Conservation (phyloP, 2,888 invertebrate species). For the Dusona sp. region DNA sequence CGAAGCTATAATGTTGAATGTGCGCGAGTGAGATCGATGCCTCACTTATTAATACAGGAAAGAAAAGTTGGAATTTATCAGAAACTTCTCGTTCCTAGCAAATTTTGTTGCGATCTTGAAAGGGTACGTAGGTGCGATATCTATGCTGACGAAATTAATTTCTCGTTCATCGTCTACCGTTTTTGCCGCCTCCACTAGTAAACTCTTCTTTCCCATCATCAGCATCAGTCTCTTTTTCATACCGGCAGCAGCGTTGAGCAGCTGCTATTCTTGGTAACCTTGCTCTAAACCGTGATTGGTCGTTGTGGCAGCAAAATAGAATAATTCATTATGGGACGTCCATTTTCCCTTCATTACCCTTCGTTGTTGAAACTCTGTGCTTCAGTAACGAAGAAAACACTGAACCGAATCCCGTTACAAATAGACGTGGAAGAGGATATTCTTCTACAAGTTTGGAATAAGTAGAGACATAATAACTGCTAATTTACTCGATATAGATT, state of each 20-base stretch:
- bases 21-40: conserved; percentile 48
- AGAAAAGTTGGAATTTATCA: conserved; percentile 81
- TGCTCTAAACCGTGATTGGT: conserved; percentile 77
- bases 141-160: conserved; percentile 76
- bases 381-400: background rate
- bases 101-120: conserved; percentile 55
- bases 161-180: conserved; percentile 79
- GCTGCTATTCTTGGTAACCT: conserved; percentile 58
- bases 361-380: conserved; percentile 63
- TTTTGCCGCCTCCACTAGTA: conserved; percentile 50
- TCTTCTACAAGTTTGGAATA: background rate
- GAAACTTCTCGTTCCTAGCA: conserved; percentile 72
- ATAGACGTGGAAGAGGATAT: background rate
- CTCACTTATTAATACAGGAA: conserved; percentile 78
- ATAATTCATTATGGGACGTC: no score
- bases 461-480: background rate
- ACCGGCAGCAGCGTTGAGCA: background rate
- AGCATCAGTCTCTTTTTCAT: conserved; percentile 20
- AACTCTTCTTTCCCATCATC: conserved; percentile 12
- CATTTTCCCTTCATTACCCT: conserved; percentile 78
- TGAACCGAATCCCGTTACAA: background rate
- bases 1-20: conserved; percentile 67
- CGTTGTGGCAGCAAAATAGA: conserved; percentile 70
- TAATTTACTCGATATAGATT: conserved; percentile 28
- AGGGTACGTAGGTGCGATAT: conserved; percentile 12